These are phyloP conservation scores for Augiades crinisus DNA, from an alignment of 2,888 invertebrate genomes.

Conservation along the genomic window DNA sequence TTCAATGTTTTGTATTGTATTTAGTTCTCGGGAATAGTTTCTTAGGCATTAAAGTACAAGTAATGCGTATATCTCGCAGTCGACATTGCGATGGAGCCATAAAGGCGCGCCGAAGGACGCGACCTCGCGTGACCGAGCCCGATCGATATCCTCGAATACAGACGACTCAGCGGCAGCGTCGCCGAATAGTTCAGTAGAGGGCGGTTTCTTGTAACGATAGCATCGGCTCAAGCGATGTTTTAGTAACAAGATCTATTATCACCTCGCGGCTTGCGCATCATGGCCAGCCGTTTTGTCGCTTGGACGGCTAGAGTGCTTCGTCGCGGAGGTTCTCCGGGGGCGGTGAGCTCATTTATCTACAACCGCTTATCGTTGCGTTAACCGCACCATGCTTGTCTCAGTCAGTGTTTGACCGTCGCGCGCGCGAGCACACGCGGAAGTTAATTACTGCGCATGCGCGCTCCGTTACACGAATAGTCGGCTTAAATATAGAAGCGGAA, in stretches of 20 bases:
- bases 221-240: conserved; percentile 39
- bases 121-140: conserved; percentile 71
- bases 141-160: conserved; percentile 71
- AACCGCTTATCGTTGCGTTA: conserved; percentile 66
- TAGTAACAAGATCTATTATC: conserved; percentile 29
- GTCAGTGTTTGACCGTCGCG: conserved; percentile 73
- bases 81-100: conserved; percentile 43
- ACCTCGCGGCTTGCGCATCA: conserved; percentile 39
- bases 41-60: neutral
- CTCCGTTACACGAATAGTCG: conserved; percentile 75
- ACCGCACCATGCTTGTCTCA: conserved; percentile 64
- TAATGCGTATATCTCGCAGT: conserved; percentile 16
- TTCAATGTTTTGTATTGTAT: neutral
- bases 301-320: conserved; percentile 72
- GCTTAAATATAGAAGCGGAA: conserved; percentile 75
- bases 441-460: conserved; percentile 75
- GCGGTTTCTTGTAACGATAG: conserved; percentile 63
- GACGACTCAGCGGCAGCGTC: conserved; percentile 50
- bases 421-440: conserved; percentile 79
- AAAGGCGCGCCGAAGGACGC: conserved; percentile 79
- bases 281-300: conserved; percentile 64
- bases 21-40: neutral
- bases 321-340: conserved; percentile 73
- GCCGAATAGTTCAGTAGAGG: conserved; percentile 62
- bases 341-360: conserved; percentile 76